Evolutionary conservation across 1,140 invertebrate species (phyloP).

Genomic region (Drosophila simulans): DNA sequence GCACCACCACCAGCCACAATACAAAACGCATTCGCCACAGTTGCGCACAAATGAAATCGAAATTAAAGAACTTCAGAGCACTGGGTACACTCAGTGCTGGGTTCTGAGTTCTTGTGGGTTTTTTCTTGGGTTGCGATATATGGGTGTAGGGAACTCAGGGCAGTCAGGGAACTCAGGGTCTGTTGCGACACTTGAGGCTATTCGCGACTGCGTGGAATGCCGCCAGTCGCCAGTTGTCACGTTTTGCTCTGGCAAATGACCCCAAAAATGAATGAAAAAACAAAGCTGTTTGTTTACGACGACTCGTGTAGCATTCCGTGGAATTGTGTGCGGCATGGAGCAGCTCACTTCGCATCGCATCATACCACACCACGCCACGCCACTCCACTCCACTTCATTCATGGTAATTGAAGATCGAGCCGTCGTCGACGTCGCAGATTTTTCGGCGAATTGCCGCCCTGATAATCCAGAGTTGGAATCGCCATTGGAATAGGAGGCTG

Average conservation of each 20-base stretch:
- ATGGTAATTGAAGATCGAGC: constrained; percentile 49
- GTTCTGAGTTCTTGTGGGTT: constrained; percentile 2
- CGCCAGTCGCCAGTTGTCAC: constrained; percentile 44
- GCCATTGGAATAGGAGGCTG: not conserved
- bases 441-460: constrained; percentile 44
- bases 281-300: constrained; percentile 39
- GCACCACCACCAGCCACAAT: constrained; percentile 4
- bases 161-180: constrained; percentile 5
- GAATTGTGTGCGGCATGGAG: constrained; percentile 37
- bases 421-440: constrained; percentile 5
- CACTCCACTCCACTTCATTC: constrained; percentile 50
- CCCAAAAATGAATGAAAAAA: constrained; percentile 25
- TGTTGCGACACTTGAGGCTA: constrained; percentile 33
- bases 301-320: constrained; percentile 56
- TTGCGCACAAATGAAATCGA: constrained; percentile 57
- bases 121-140: not conserved
- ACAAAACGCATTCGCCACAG: constrained; percentile 52
- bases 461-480: constrained; percentile 20
- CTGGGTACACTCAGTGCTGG: not conserved
- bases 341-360: constrained; percentile 16
- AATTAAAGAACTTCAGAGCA: constrained; percentile 34
- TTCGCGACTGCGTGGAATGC: constrained; percentile 48
- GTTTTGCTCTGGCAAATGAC: constrained; percentile 57
- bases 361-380: constrained; percentile 12
- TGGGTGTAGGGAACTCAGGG: constrained; percentile 5